A percentile compares a stretch with the other conserved stretches of the same genome.
Conservation (phyloP, 2,797 vertebrate species). For the Pterois miles region DNA sequence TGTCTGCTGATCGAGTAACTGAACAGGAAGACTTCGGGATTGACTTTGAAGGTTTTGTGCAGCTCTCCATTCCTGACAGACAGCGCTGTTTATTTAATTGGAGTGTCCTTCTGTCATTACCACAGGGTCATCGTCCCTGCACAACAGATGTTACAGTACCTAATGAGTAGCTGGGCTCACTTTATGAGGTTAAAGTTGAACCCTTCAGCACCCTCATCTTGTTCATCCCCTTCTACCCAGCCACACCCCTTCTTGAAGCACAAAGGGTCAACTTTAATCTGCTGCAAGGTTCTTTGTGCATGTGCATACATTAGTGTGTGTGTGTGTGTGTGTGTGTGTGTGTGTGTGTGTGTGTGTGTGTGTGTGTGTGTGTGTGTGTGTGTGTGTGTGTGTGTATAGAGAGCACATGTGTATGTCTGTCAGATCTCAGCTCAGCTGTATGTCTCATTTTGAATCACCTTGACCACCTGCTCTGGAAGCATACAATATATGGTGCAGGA, state of each 20-base stretch:
- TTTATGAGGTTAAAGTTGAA: slow-evolving; percentile 88
- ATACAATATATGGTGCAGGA: neutral
- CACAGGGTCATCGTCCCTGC: slow-evolving; percentile 73
- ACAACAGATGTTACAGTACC: slow-evolving; percentile 86
- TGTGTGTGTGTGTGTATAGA: neutral
- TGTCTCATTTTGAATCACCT: slow-evolving; percentile 66
- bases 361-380: slow-evolving; percentile 2
- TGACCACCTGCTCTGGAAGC: slow-evolving; percentile 54
- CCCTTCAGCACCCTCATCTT: slow-evolving; percentile 66
- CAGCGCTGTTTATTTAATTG: slow-evolving; percentile 80
- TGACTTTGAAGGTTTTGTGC: slow-evolving; percentile 61
- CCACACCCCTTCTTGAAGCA: slow-evolving; percentile 61
- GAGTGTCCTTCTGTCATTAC: slow-evolving; percentile 83
- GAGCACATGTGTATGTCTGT: neutral
- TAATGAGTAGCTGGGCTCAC: slow-evolving; percentile 83
- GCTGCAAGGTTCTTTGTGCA: slow-evolving; percentile 28
- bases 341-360: slow-evolving; percentile 6
- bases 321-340: slow-evolving; percentile 2
- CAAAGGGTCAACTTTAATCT: slow-evolving; percentile 79
- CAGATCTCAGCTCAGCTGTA: slow-evolving; percentile 36
- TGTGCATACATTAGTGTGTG: neutral
- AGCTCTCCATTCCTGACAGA: slow-evolving; percentile 71
- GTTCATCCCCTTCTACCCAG: slow-evolving; percentile 43
- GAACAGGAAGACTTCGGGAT: slow-evolving; percentile 44
- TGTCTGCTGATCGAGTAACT: slow-evolving; percentile 23